Conservation (phyloP, 2,113 vertebrate species). For the Cebus imitator region DNA sequence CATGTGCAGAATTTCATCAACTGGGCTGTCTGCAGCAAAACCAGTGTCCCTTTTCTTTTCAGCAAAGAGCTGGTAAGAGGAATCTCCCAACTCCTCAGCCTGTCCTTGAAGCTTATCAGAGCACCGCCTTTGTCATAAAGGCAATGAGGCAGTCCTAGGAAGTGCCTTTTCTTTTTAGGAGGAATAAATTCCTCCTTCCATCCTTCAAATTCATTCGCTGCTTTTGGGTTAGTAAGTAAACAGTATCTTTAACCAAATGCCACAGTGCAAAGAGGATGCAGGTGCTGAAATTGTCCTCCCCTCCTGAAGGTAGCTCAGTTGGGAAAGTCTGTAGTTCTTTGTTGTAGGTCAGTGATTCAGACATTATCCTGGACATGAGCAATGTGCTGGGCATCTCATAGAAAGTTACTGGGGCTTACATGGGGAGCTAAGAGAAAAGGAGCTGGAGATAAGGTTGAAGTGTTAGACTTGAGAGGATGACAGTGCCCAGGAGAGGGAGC, state of each 20-base stretch:
- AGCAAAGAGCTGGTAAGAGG: slow-evolving; percentile 95
- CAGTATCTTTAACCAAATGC: slow-evolving; percentile 1
- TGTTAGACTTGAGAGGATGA: background rate
- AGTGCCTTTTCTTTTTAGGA: background rate
- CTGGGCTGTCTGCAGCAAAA: slow-evolving; percentile 95
- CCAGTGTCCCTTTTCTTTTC: slow-evolving; percentile 94
- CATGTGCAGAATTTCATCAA: slow-evolving; percentile 97
- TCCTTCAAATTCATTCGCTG: background rate
- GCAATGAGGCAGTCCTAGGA: background rate
- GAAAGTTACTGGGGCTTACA: background rate
- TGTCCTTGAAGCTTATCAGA: background rate
- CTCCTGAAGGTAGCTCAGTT: background rate
- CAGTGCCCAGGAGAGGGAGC: background rate
- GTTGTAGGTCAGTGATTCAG: background rate
- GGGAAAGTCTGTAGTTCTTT: background rate
- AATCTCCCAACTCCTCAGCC: background rate
- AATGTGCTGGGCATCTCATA: background rate
- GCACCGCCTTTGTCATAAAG: background rate
- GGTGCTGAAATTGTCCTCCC: background rate
- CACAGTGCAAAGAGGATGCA: background rate
- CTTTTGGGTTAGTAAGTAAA: slow-evolving; percentile 36
- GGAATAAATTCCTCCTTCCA: background rate
- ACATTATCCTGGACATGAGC: background rate
- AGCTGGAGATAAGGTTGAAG: background rate
- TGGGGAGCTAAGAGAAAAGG: background rate